phyloP scores from a whole-genome alignment of 2,888 invertebrate genomes.

The Sinhomidia bicolor region DNA sequence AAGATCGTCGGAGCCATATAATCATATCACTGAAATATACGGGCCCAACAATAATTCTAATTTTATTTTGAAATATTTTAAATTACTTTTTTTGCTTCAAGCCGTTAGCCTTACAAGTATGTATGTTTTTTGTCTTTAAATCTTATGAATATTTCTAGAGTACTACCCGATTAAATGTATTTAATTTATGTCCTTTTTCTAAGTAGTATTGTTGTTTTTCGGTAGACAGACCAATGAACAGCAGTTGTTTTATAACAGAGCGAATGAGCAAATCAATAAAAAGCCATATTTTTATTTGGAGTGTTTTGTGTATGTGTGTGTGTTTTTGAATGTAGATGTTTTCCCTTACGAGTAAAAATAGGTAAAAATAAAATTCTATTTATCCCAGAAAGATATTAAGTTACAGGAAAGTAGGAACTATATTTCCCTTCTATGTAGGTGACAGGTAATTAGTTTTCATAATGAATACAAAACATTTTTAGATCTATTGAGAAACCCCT shows the following conservation, averaged over 20 bases:
- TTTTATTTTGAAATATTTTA: no score
- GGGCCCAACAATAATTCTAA: no score
- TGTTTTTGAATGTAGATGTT: no score
- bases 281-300: background rate
- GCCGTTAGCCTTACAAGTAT: background rate
- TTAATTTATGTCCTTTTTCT: background rate
- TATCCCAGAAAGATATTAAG: background rate
- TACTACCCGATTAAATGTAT: background rate
- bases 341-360: no score
- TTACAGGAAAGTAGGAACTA: no score
- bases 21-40: no score
- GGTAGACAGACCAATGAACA: background rate
- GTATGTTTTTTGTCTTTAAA: background rate
- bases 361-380: background rate
- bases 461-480: no score
- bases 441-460: no score
- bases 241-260: background rate
- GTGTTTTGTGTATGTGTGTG: background rate
- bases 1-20: no score
- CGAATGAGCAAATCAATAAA: constrained; percentile 6
- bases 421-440: no score
- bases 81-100: no score
- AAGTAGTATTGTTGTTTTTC: background rate
- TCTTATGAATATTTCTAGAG: background rate
- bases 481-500: background rate